A percentile compares a stretch with the other conserved stretches of the same genome.
Conservation (phyloP, 2,797 vertebrate genomes). For the Chaenodraco wilsoni region DNA sequence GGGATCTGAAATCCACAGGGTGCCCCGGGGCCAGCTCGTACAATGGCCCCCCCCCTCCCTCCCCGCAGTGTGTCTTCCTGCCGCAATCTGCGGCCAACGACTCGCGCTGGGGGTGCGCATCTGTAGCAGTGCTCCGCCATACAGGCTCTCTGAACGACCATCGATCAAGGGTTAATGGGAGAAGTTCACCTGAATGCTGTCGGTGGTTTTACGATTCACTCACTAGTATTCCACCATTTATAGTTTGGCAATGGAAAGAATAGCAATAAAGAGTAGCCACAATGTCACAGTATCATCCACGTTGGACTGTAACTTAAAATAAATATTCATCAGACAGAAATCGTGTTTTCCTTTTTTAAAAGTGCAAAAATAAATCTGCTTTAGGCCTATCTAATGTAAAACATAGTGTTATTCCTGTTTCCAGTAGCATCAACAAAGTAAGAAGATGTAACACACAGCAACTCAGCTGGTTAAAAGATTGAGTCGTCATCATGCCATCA, state of each 20-base stretch:
- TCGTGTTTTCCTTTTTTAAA: neutral
- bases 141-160: slow-evolving; percentile 44
- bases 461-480: neutral
- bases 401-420: neutral
- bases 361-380: neutral
- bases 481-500: neutral
- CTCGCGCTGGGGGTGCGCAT: slow-evolving; percentile 75
- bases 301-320: neutral
- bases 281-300: neutral
- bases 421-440: neutral
- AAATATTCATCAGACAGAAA: neutral
- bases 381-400: neutral
- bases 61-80: slow-evolving; percentile 88
- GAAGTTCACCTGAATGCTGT: slow-evolving; percentile 60
- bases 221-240: neutral
- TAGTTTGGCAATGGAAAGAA: no score
- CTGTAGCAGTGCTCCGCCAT: slow-evolving; percentile 58
- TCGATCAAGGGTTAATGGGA: slow-evolving; percentile 56
- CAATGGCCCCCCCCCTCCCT: slow-evolving; percentile 77
- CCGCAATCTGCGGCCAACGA: slow-evolving; percentile 80
- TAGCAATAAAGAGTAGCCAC: neutral
- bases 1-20: slow-evolving; percentile 84
- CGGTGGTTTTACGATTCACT: slow-evolving; percentile 30
- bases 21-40: slow-evolving; percentile 78
- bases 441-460: neutral